Percentiles rank a stretch among this genome's conserved stretches.
Conservation (phyloP, 2,113 vertebrate species). For the Oryzias curvinotus region DNA sequence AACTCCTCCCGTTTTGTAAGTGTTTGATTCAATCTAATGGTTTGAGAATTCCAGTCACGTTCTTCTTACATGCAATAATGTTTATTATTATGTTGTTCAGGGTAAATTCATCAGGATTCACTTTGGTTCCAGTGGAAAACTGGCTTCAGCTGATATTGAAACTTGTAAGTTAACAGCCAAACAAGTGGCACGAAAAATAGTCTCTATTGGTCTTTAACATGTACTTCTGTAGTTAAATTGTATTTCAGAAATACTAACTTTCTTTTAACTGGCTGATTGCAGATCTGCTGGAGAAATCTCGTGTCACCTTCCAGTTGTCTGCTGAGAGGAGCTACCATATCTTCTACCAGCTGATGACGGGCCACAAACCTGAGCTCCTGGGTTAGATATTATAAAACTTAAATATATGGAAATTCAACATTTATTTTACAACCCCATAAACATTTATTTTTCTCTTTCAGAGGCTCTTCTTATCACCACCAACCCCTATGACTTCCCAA, state of each 20-base stretch:
- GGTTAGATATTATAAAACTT: conserved; percentile 36
- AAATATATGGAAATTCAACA: neutral
- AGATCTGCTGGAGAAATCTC: conserved; percentile 72
- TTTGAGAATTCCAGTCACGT: neutral
- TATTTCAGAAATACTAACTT: no score
- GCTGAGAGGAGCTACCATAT: conserved; percentile 78
- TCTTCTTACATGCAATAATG: neutral
- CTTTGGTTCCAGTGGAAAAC: conserved; percentile 85
- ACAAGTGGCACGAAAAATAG: no score
- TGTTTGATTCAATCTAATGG: conserved; percentile 5
- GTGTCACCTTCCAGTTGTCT: conserved; percentile 58
- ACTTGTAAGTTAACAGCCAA: conserved; percentile 81
- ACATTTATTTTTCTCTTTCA: conserved; percentile 40
- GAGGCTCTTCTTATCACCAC: conserved; percentile 70
- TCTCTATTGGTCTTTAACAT: no score
- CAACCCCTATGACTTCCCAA: conserved; percentile 71
- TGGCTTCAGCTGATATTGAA: conserved; percentile 94
- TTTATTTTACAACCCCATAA: neutral
- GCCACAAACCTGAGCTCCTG: conserved; percentile 71
- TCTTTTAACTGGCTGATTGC: neutral
- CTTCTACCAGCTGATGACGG: conserved; percentile 75
- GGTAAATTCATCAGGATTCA: conserved; percentile 95
- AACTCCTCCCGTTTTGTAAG: conserved; percentile 87
- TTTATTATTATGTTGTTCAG: conserved; percentile 36
- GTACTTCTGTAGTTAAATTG: no score